Evolutionary conservation across 1,140 invertebrate genomes (phyloP).

Genomic region (Condylostylus longicornis): DNA sequence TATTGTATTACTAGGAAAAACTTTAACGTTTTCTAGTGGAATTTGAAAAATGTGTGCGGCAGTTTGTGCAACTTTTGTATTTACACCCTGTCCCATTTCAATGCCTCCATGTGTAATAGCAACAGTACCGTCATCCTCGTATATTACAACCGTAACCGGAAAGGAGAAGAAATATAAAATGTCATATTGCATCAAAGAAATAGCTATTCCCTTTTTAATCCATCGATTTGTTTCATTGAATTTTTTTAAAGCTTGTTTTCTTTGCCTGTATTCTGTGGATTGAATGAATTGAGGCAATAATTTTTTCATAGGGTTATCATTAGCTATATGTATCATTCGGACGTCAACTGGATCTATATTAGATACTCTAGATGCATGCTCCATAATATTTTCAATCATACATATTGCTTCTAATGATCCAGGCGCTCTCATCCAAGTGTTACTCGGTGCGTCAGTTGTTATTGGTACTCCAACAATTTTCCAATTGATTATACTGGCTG

Average conservation of each 20-base stretch:
- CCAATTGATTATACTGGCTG: constrained; percentile 42
- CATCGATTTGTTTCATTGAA: constrained; percentile 56
- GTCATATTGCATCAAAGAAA: constrained; percentile 46
- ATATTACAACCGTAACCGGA: constrained; percentile 47
- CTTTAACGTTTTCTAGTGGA: constrained; percentile 44
- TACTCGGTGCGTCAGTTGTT: constrained; percentile 41
- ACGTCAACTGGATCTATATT: constrained; percentile 17
- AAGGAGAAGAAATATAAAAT: constrained; percentile 37
- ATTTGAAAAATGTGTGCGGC: constrained; percentile 54
- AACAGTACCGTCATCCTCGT: constrained; percentile 53
- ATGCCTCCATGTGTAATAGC: constrained; percentile 53
- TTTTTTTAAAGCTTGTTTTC: constrained; percentile 35
- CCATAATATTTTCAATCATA: constrained; percentile 22
- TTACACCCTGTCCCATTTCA: constrained; percentile 69
- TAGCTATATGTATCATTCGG: neutral
- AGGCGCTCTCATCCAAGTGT: constrained; percentile 40
- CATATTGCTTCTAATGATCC: constrained; percentile 42
- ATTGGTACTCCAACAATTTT: constrained; percentile 33
- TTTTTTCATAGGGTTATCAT: constrained; percentile 10
- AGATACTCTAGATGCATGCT: constrained; percentile 45
- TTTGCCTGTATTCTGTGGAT: constrained; percentile 41
- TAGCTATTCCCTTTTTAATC: constrained; percentile 52
- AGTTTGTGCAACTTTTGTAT: constrained; percentile 49
- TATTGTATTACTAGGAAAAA: constrained; percentile 47
- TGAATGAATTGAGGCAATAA: constrained; percentile 10